Evolutionary conservation across 1,140 invertebrate genomes (phyloP), one percentile per base, ranked within the genome.

Genomic region (Cryptotermes secundus): DNA sequence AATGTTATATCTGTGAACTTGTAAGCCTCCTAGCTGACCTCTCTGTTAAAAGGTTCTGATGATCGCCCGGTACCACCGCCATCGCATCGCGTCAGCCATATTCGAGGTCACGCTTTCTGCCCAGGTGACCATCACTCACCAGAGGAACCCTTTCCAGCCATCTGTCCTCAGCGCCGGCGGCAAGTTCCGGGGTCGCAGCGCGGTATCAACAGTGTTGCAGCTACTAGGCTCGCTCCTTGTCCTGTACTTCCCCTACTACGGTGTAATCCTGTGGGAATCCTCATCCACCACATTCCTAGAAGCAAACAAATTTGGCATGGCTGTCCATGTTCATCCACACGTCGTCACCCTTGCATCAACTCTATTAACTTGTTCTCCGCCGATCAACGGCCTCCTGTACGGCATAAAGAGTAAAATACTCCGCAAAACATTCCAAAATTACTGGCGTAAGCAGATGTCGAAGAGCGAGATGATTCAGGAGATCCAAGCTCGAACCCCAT

Each of bases 81-180:
- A 96, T 88, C 92, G 95, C 38, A 97, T 97, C 83, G 95, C 95
- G 31, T 94, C 95, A 38, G 95, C 95, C 12, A 95, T 96, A 85
- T 96, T 95, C 89, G 95, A 96, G 90, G 95, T 96, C 12, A 96
- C 95, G 0, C 88, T 96, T 59, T 95, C 95, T 7, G 95, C 95
- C 3, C 95, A 96, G 89, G 95, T 96, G 65, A 96, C 95, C 16
- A 95, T 96, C 85, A 96, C 95, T 0, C 95, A 96, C 87, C 95
- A 96, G 87, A 90, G 94, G 79, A 96, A 96, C 87, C 95, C 95
- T 26, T 94, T 94, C 87, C 86, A 87, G 49, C 94, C 87, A 19
- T 34, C 83, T 2, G 83, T 83, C 16, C 81, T 82, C 7, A 79
- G 53, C 22, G 81, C 83, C 22, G 53, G 83, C 34, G 94, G 87